Conservation (phyloP, 2,113 vertebrate species). For the Polypterus senegalus region DNA sequence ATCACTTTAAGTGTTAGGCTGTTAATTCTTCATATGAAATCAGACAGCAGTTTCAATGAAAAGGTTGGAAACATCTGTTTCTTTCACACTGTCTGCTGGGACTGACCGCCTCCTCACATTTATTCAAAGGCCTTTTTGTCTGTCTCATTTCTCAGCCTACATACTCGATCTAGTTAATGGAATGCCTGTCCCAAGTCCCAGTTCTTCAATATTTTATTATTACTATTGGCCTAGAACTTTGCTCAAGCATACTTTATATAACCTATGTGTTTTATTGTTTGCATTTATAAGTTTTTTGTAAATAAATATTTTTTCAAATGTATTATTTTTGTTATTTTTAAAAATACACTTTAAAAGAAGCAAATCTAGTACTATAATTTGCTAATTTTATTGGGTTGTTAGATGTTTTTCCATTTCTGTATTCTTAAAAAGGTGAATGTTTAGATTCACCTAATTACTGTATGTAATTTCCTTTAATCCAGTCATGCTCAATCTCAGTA, state of each 20-base stretch:
- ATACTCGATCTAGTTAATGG: conserved; percentile 5
- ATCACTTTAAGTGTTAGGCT: no score
- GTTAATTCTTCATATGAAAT: not conserved
- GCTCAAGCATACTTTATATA: conserved; percentile 5
- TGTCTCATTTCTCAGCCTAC: conserved; percentile 4
- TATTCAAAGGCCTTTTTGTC: conserved; percentile 6
- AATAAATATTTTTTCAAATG: no score
- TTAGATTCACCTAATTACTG: no score
- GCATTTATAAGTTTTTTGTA: no score
- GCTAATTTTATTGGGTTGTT: no score
- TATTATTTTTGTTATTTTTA: no score
- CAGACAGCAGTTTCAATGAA: not conserved
- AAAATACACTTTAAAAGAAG: no score
- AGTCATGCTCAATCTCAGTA: no score
- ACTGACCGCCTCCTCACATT: not conserved
- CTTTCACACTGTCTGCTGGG: not conserved
- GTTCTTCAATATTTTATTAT: conserved; percentile 9
- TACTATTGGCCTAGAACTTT: not conserved
- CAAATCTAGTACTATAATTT: no score
- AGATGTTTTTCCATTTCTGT: no score
- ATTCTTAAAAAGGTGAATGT: no score
- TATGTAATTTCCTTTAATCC: no score
- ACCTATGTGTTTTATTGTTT: not conserved
- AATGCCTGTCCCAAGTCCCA: not conserved
- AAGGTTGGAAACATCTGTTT: not conserved